Conservation (phyloP, 2,888 invertebrate genomes). For the Microctonus hyperodae region DNA sequence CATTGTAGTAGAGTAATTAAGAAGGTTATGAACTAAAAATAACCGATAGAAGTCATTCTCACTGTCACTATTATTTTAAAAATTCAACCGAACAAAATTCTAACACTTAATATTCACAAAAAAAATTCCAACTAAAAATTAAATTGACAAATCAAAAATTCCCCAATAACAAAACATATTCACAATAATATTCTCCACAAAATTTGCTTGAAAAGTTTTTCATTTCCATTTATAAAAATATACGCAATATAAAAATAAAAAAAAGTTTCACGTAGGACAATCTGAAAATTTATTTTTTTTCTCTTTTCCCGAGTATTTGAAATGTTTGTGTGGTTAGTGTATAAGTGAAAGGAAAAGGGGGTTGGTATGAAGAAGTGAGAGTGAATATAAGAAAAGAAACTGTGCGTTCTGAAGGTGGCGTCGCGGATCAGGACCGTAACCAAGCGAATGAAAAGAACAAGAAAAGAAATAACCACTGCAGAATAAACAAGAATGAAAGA, state of each 20-base stretch:
- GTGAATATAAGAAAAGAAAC: constrained; percentile 7
- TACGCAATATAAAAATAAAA: too few relatives aligned
- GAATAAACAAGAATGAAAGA: constrained; percentile 27
- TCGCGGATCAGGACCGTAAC: constrained; percentile 57
- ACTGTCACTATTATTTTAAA: too few relatives aligned
- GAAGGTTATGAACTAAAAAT: neutral
- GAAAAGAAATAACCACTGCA: too few relatives aligned
- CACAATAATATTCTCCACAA: too few relatives aligned
- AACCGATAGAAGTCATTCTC: neutral
- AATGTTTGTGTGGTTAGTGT: neutral
- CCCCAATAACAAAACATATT: too few relatives aligned
- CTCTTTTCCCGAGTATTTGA: neutral
- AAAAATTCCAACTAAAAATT: too few relatives aligned
- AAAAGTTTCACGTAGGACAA: too few relatives aligned
- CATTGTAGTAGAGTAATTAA: neutral
- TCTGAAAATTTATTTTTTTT: neutral
- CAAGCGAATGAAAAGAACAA: constrained; percentile 43
- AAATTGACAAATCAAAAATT: too few relatives aligned
- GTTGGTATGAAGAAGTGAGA: neutral
- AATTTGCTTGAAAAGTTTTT: too few relatives aligned
- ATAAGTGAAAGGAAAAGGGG: neutral
- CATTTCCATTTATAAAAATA: too few relatives aligned
- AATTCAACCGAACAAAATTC: neutral
- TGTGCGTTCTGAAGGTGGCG: constrained; percentile 31
- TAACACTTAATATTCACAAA: too few relatives aligned